phyloP scores from a whole-genome alignment of 2,888 invertebrate species.

The Agonopterix alstromeriana region DNA sequence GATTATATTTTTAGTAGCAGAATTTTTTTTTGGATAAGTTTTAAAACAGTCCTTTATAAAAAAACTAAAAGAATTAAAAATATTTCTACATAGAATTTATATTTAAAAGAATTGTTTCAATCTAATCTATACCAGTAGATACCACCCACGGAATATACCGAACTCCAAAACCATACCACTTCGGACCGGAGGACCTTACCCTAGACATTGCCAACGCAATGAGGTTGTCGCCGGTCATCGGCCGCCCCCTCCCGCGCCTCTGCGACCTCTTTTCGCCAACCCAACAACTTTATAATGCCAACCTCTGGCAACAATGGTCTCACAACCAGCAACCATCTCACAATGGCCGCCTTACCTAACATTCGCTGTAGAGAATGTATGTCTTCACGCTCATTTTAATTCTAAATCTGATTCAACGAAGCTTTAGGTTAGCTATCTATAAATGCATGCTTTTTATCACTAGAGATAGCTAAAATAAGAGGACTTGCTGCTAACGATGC shows the following conservation, averaged over 20 bases:
- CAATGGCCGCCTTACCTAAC: constrained; percentile 33
- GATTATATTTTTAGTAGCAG: too few species aligned
- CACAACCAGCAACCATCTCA: constrained; percentile 26
- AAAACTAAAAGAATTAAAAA: too few species aligned
- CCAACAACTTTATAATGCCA: constrained; percentile 43
- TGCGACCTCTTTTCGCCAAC: constrained; percentile 55
- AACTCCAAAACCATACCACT: constrained; percentile 40
- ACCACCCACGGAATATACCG: constrained; percentile 37
- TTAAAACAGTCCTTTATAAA: too few species aligned
- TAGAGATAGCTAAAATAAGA: too few species aligned
- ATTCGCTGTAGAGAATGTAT: constrained; percentile 10
- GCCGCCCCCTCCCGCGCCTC: constrained; percentile 48
- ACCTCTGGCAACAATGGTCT: constrained; percentile 27
- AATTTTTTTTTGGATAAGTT: too few species aligned
- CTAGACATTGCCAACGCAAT: constrained; percentile 66
- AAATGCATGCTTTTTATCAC: too few species aligned
- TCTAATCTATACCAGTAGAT: too few species aligned
- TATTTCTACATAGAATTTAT: too few species aligned
- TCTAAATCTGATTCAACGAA: too few species aligned
- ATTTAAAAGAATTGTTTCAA: too few species aligned
- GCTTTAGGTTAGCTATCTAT: too few species aligned
- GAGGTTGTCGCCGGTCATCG: constrained; percentile 68
- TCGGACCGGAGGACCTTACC: constrained; percentile 60
- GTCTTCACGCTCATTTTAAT: constrained; percentile 1
- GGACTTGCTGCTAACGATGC: too few species aligned